Percentiles rank a stretch among this genome's conserved stretches.
Conservation (phyloP, 2,113 vertebrate species). For the Ciconia boyciana region DNA sequence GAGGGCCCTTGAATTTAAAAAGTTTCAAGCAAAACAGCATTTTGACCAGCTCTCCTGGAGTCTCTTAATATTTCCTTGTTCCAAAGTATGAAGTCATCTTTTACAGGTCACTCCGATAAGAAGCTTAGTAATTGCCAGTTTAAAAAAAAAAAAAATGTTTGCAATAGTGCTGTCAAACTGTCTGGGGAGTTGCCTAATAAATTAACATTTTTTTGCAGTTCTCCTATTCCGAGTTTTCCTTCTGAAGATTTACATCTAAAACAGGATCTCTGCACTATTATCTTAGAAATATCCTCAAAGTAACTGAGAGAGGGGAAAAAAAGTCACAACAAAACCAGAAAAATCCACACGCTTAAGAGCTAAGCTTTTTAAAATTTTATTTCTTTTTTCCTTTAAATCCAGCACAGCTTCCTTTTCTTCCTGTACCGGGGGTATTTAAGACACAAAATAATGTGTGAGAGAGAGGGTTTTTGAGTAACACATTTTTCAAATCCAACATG, state of each 20-base stretch:
- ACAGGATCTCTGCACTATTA: not conserved
- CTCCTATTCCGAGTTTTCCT: not conserved
- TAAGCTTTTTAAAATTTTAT: not conserved
- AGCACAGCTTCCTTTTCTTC: not conserved
- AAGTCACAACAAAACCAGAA: not conserved
- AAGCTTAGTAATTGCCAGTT: not conserved
- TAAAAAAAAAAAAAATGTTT: not conserved
- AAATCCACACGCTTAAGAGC: not conserved
- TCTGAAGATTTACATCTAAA: slow-evolving; percentile 5
- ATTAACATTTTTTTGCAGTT: not conserved
- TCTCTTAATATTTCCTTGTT: not conserved
- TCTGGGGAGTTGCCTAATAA: not conserved
- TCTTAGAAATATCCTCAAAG: slow-evolving; percentile 10
- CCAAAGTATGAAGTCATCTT: not conserved
- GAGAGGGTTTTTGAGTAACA: not conserved
- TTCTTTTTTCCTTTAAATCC: not conserved
- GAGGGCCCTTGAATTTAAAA: not conserved
- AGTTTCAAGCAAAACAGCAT: not conserved
- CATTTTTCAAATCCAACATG: not conserved
- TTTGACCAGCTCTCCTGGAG: not conserved
- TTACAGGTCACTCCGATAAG: not conserved
- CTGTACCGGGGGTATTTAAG: not conserved
- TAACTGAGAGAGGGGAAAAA: not conserved
- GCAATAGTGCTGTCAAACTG: not conserved
- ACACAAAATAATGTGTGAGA: not conserved